Evolutionary conservation across 1,140 invertebrate species (phyloP).

Genomic region (Hydropsyche tenuis): DNA sequence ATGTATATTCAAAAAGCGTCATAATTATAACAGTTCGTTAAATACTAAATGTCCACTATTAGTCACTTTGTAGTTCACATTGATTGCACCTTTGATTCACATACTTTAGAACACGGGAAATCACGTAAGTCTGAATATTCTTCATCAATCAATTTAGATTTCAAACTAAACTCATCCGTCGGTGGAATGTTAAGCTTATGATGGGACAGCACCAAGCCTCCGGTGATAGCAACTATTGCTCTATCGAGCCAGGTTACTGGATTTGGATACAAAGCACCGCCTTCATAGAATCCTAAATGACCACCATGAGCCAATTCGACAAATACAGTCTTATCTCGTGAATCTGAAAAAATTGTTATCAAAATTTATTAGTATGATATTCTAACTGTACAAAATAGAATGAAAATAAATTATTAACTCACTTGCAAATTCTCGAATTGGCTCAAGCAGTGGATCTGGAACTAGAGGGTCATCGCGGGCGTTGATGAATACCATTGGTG

Average conservation of each 20-base stretch:
- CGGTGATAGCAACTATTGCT: slow-evolving; percentile 76
- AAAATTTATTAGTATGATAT: too few species aligned
- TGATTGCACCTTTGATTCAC: slow-evolving; percentile 30
- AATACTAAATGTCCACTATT: too few species aligned
- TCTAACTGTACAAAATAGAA: not conserved
- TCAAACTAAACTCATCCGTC: slow-evolving; percentile 31
- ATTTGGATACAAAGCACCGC: slow-evolving; percentile 81
- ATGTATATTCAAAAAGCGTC: not conserved
- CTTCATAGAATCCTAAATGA: slow-evolving; percentile 92
- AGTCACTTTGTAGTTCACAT: slow-evolving; percentile 3
- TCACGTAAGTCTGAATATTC: slow-evolving; percentile 39
- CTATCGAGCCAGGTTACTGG: slow-evolving; percentile 91
- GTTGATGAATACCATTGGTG: slow-evolving; percentile 90
- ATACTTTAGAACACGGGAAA: slow-evolving; percentile 24
- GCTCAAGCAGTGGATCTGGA: slow-evolving; percentile 73
- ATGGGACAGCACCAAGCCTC: slow-evolving; percentile 70
- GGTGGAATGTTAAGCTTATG: slow-evolving; percentile 53
- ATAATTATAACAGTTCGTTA: too few species aligned
- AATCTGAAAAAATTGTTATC: slow-evolving; percentile 64
- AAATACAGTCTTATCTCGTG: slow-evolving; percentile 73
- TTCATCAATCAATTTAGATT: slow-evolving; percentile 38
- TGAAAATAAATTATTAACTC: slow-evolving; percentile 10
- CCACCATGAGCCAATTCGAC: slow-evolving; percentile 87
- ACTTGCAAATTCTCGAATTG: slow-evolving; percentile 74
- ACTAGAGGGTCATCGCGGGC: slow-evolving; percentile 88